phyloP scores from a whole-genome alignment of 2,797 vertebrate species.

The Mormyrops boulengeri region DNA sequence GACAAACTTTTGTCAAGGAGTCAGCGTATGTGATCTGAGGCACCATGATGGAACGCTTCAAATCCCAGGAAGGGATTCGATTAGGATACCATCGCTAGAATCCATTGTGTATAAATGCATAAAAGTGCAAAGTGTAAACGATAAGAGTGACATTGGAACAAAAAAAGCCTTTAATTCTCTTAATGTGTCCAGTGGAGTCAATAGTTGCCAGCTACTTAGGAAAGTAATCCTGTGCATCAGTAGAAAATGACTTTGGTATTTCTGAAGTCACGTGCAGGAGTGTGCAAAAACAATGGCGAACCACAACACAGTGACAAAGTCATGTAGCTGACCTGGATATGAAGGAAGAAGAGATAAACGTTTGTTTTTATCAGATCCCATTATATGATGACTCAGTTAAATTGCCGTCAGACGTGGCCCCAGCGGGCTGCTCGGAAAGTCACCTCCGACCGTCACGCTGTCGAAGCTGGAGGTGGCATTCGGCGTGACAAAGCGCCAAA shows the following conservation, averaged over 20 bases:
- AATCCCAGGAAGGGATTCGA: neutral
- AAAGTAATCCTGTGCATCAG: neutral
- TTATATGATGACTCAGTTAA: neutral
- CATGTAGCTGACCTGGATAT: neutral
- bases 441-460: neutral
- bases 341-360: neutral
- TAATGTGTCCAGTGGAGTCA: neutral
- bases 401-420: neutral
- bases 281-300: neutral
- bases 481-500: neutral
- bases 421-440: neutral
- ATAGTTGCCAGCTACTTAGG: neutral
- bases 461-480: neutral
- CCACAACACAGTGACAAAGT: neutral
- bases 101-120: neutral
- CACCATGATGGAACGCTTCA: neutral
- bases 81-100: neutral
- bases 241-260: neutral
- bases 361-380: neutral
- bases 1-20: neutral
- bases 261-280: neutral
- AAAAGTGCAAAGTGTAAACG: neutral
- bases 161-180: neutral
- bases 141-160: neutral
- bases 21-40: neutral